phyloP scores from a whole-genome alignment of 2,797 vertebrate genomes.

The Acanthornis magna region DNA sequence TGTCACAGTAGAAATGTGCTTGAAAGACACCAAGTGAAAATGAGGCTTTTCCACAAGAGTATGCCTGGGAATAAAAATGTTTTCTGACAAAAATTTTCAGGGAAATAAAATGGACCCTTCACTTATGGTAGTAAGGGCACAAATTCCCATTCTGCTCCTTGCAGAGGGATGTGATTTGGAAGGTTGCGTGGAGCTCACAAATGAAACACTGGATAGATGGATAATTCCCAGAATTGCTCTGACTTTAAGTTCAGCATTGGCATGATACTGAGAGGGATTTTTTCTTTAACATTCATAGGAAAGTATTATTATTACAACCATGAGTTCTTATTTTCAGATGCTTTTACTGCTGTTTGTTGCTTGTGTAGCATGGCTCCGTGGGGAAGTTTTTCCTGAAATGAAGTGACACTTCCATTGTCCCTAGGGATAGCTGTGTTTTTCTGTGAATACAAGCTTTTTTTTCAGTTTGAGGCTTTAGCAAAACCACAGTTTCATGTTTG shows the following conservation, averaged over 20 bases:
- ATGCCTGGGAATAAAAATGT: background rate
- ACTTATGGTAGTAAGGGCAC: background rate
- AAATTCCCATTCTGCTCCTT: background rate
- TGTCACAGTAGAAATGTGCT: background rate
- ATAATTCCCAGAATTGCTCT: background rate
- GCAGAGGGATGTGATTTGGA: background rate
- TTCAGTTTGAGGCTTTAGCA: background rate
- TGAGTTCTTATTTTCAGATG: background rate
- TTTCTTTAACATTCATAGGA: too few relatives aligned
- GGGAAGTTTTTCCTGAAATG: background rate
- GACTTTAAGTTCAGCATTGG: background rate
- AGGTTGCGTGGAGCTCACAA: background rate
- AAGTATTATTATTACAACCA: background rate
- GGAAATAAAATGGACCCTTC: background rate
- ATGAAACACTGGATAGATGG: background rate
- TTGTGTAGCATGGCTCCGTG: background rate
- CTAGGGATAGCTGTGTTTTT: background rate
- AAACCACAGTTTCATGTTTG: background rate
- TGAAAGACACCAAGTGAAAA: slow-evolving; percentile 14
- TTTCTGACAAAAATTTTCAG: background rate
- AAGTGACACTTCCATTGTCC: background rate
- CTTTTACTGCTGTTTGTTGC: background rate
- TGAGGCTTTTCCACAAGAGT: background rate
- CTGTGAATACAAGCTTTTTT: background rate
- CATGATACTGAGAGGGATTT: background rate